Percentiles rank a stretch among this genome's conserved stretches.
phyloP scores from a whole-genome alignment of 2,888 invertebrate species.

The Drosophila ezoana region DNA sequence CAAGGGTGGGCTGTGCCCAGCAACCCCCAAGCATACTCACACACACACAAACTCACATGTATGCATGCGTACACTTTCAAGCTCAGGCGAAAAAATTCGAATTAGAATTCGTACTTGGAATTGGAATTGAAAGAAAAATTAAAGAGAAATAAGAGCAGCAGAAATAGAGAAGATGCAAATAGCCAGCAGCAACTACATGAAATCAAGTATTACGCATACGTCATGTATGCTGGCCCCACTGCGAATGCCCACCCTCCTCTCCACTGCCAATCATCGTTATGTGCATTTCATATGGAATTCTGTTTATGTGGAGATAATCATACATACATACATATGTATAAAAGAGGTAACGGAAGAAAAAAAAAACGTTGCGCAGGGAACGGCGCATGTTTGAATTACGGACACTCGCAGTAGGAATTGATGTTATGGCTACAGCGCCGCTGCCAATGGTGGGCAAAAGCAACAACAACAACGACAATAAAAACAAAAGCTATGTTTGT shows the following conservation, averaged over 20 bases:
- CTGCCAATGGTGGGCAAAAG: constrained; percentile 49
- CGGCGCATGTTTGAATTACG: constrained; percentile 86
- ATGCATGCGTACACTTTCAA: constrained; percentile 30
- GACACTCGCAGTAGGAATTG: constrained; percentile 77
- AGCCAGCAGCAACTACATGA: constrained; percentile 2
- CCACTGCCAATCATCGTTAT: background rate
- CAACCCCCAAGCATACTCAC: constrained; percentile 38
- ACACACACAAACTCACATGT: background rate
- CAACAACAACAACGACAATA: constrained; percentile 13
- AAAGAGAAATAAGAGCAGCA: constrained; percentile 17
- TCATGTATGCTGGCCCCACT: constrained; percentile 29
- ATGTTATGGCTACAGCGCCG: constrained; percentile 57
- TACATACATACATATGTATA: too few species aligned
- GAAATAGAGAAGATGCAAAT: constrained; percentile 32
- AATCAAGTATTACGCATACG: constrained; percentile 59
- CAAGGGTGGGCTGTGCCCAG: constrained; percentile 45
- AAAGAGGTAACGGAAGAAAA: constrained; percentile 3
- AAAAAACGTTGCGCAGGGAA: constrained; percentile 77
- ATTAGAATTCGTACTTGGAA: constrained; percentile 51
- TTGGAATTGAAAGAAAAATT: constrained; percentile 23
- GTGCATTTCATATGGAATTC: constrained; percentile 3
- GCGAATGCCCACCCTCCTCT: background rate
- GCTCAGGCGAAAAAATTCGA: constrained; percentile 40
- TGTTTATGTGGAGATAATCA: background rate
- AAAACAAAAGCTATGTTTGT: constrained; percentile 1